Percentiles rank a stretch among this genome's conserved stretches.
Evolutionary conservation across 2,113 vertebrate genomes (phyloP).

Genomic region (Paramisgurnus dabryanus): DNA sequence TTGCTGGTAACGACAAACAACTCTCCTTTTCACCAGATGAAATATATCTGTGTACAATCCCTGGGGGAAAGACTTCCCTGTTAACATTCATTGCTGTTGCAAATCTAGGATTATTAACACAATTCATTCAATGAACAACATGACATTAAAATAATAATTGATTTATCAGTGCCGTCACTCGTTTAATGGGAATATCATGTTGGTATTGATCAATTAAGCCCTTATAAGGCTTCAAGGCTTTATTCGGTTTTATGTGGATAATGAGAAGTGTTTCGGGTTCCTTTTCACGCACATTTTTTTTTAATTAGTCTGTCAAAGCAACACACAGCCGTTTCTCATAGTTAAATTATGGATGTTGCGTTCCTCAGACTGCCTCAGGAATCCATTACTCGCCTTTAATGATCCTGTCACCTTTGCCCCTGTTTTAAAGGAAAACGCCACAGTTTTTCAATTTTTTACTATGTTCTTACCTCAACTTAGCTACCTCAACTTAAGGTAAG

Average conservation of each 20-base stretch:
- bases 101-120: constrained; percentile 8
- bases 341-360: constrained; percentile 47
- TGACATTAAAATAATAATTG: neutral
- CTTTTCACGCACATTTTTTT: constrained; percentile 18
- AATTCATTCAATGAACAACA: constrained; percentile 1
- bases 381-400: constrained; percentile 67
- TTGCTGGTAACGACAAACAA: constrained; percentile 58
- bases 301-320: constrained; percentile 67
- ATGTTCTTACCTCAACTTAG: no score
- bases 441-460: no score
- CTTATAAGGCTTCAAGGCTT: neutral
- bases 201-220: constrained; percentile 20
- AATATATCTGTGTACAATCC: constrained; percentile 52
- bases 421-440: constrained; percentile 42
- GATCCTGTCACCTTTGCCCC: constrained; percentile 48
- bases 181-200: neutral
- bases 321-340: constrained; percentile 41
- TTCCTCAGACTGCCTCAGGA: constrained; percentile 46
- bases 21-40: constrained; percentile 46
- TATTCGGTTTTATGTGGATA: constrained; percentile 28
- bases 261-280: constrained; percentile 10
- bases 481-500: no score
- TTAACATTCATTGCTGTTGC: neutral
- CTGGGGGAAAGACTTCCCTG: constrained; percentile 36
- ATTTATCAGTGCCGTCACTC: neutral